Evolutionary conservation across 1,140 invertebrate species (phyloP), one percentile per base, ranked within the genome.

Genomic region (Cyrtorhinus lividipennis): DNA sequence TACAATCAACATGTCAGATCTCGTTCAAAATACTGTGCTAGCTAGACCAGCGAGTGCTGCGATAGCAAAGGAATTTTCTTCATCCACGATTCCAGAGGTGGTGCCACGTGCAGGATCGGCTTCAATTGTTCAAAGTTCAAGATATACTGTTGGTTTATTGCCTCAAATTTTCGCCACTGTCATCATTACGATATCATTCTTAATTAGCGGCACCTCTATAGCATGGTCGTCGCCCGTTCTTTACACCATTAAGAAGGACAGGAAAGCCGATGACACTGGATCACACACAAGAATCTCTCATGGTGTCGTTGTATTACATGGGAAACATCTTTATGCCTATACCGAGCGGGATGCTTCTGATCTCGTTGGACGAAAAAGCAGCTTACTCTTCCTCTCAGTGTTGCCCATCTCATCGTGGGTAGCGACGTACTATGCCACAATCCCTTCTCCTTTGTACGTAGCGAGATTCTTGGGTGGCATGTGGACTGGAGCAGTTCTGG

Each of bases 191-290:
- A 8, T 38, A 8, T 8, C 30, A 15, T 38, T 66, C 23, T 26
- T 66, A 13, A 26, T 63, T 1, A 26, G 61, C n/a, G 86, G 86
- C 26, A 80, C 79, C 46, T 78, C 78, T 46, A 73, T 87, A 67
- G 86, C 83, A 46, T 90, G 87, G 86, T 85, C 86, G 0, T 88
- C 87, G 10, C 86, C 87, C 0, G 73, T 83, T n/a, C 74, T 81
- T 22, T 23, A 45, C 3, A 74, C 79, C 1, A 82, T 82, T 69
- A 71, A 88, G 8, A 70, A 57, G n/a, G 2, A 18, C 18, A 8
- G n/a, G 48, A 20, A 26, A 56, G 18, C 61, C 61, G 12, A 38
- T 38, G 30, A 38, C n/a, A 38, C 15, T 57, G 65, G 63, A 68
- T 25, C 2, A 15, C 20, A 22, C 58, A 1, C 27, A 65, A 1